Base-by-base conservation (phyloP, 1,140 invertebrate genomes). In the Anagrus nilaparvatae region DNA sequence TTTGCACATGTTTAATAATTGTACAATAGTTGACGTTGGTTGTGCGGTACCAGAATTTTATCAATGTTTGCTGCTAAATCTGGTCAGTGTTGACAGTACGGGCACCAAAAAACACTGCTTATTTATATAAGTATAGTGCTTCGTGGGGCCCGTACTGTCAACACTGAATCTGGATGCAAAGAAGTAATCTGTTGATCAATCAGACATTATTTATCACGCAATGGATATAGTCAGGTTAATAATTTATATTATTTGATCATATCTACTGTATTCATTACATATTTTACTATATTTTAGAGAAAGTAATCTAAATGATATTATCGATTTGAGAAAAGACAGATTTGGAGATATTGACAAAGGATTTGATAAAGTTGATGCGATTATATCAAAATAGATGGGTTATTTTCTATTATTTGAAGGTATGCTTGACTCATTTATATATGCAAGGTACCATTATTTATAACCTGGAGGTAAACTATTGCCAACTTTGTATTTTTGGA, bases 351-450 rank as follows among this genome's bases (percentile, higher is more conserved):
- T 77, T n/a, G 70, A 82, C 41, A 72, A 96, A 20, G 74, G 79
- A 24, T 73, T 75, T 23, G 76, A 84, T 23, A 88, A 93, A 67
- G 91, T 97, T 9, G 95, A 99, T 68, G 81, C 92, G 1, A 95
- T 99, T 49, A 82, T 99, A 19, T 97, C 92, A 4, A 96, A 99
- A 68, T 99, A 94, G 93, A 99, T 99, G 96, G 96, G 96, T 3
- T 99, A 99, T 66, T 98, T 96, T 65, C 71, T 99, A 9, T 72
- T 99, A 21, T 97, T 96, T 61, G 96, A 99, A 67, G 92, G 89
- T 23, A 99, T 99, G 96, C 64, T 99, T 25, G 89, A 97, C 60
- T 87, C 84, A 12, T 79, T 92, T 1, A 74, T 99, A 31, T 78
- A 77, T 63, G 94, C 95, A 1, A 76, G 95, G 58, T 90, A 99